Evolutionary conservation across 2,113 vertebrate genomes (phyloP), one percentile per base, ranked within the genome.

Genomic region (Lampris incognitus): DNA sequence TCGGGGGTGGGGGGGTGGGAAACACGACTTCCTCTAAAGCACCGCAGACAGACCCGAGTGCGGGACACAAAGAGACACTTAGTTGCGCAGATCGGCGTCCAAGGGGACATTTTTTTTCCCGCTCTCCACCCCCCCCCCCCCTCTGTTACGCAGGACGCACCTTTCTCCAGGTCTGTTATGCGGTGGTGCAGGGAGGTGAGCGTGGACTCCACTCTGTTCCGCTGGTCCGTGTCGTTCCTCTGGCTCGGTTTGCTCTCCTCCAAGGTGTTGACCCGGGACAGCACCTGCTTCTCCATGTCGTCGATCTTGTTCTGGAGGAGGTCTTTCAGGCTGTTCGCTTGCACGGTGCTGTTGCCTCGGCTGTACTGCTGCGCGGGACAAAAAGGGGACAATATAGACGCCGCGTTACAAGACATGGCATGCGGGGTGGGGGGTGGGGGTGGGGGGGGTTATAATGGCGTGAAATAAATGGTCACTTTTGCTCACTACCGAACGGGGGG

Each of bases 141-240:
- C 24, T 24, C 24, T 24, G 24, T 24, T 24, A 24, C 24, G 24
- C 24, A 24, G 24, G 37, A 88, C 89, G 80, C 88, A 98, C 97
- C 97, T 96, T 98, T 98, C 92, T 98, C 97, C 78, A 99, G 92
- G 91, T 98, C 97, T 41, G 95, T 98, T 94, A 99, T 97, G 69
- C 97, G 94, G 86, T 98, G 97, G 88, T 99, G 97, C 87, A 99
- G 93, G 2, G 97, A 95, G 5, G 96, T 98, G 81, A 99, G 94
- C 39, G 97, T 97, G 88, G 95, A 96, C 90, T 98, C 97, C 71
- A 99, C 97, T 85, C 95, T 94, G 86, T 94, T 95, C 67, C 97
- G 91, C 90, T 97, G 96, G 64, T 98, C 97, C 0, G 95, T 95
- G 74, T 97, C 96, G 51, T 99, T 99, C 87, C 81, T 93, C 40